These are phyloP conservation scores for Aspidapion aeneum DNA, from an alignment of 2,888 invertebrate genomes.

Conservation along the genomic window DNA sequence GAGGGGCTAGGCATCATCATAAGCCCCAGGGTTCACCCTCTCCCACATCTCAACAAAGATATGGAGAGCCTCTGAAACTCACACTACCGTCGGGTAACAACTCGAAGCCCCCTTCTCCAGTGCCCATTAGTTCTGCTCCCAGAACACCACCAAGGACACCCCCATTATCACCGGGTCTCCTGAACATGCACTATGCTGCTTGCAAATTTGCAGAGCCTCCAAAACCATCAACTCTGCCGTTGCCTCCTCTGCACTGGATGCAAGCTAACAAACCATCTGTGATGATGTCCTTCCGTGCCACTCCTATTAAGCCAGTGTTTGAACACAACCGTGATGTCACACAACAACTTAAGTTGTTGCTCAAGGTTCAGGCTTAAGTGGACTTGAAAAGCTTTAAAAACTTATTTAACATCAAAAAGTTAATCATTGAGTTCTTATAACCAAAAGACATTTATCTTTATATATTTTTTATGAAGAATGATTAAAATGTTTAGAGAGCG, in stretches of 20 bases:
- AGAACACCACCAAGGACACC: constrained; percentile 25
- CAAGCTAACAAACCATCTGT: constrained; percentile 53
- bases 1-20: constrained; percentile 12
- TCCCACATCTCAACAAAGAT: constrained; percentile 19
- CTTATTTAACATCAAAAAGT: constrained; percentile 26
- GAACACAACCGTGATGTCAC: constrained; percentile 41
- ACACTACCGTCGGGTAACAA: constrained; percentile 24
- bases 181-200: constrained; percentile 58
- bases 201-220: constrained; percentile 70
- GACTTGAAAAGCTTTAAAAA: constrained; percentile 25
- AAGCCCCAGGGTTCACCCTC: constrained; percentile 22
- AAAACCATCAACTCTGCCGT: constrained; percentile 66
- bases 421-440: constrained; percentile 26
- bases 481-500: constrained; percentile 31
- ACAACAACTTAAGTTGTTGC: constrained; percentile 46
- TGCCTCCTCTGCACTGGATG: constrained; percentile 72
- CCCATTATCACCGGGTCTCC: constrained; percentile 42
- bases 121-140: constrained; percentile 24
- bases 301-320: constrained; percentile 12
- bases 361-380: constrained; percentile 49
- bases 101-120: constrained; percentile 23
- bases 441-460: constrained; percentile 41
- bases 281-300: constrained; percentile 41
- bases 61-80: constrained; percentile 18
- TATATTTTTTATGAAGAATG: constrained; percentile 41